Base-by-base conservation (phyloP, 2,888 invertebrate species). In the Bombyx huttoni region DNA sequence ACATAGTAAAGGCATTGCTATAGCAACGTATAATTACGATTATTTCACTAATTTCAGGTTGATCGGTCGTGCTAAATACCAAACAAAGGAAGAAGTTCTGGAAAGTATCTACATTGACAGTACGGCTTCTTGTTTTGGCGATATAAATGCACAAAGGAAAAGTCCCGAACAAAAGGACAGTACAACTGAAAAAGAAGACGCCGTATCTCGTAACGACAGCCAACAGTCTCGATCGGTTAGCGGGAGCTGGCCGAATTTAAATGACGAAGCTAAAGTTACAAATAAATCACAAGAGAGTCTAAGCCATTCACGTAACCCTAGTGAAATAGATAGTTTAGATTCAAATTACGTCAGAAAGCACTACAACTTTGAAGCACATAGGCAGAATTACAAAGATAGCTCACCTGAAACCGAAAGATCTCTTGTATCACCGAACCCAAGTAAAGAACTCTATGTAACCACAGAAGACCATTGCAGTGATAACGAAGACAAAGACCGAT, bases 271-370 rank as follows among this genome's bases (percentile, higher is more conserved):
- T 49, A 87, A 86, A 65, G 82, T 73, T 58, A 79, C 71, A 51
- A 81, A 83, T 61, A 69, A 81, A 51, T 85, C 86, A n/a, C 88
- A 89, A 75, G 89, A 87, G 56, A 87, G 87, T 56, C 81, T 88
- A 52, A 80, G 83, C 5, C 85, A 85, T 61, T 89, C 89, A 13
- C 81, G 86, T 13, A 89, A 89, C 58, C 89, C 86, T 46, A 89
- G 89, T 64, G 90, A 90, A 75, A 88, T 89, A 54, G 91, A 91
- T 63, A 90, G 90, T 68, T 75, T 90, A 62, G 90, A 90, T 71
- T 90, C 90, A 1, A 90, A 90, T 65, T 90, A 89, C 76, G 89
- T 90, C 47, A 83, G 90, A 62, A 90, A 89, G 70, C 88, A 90
- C 65, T 89, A 89, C 53, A 85, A 88, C 54, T 89, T 89, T 63